Base-by-base conservation (phyloP, 2,113 vertebrate genomes). In the Eurypyga helias region DNA sequence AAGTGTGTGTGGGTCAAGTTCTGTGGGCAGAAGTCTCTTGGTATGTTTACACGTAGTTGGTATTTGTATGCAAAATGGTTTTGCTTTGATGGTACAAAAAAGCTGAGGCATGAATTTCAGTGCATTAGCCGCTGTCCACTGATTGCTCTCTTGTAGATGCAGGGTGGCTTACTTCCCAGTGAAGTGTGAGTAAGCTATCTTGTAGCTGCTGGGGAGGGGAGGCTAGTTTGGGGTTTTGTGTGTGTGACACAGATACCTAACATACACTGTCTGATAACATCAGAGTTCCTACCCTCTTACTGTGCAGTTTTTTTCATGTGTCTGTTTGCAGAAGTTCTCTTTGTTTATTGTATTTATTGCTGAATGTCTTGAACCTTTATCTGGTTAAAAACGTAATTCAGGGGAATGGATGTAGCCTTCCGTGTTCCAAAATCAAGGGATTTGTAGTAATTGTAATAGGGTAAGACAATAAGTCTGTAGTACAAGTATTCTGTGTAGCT, bases 301-400 rank as follows among this genome's bases (percentile, higher is more conserved):
- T 88, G 26, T 28, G 28, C 16, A 10, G 2, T 28, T 57, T 81
- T 41, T 58, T 60, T 71, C 48, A 23, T 0, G 0, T 33, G 15
- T 75, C 46, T 87, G 24, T 76, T 81, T 51, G 55, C n/a, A 46
- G 8, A 70, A 58, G 21, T 70, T 86, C 24, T 11, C 33, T 93
- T 9, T 0, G 0, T 36, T 5, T 62, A 9, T 51, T 67, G 7
- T 65, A 49, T 92, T 86, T 80, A 24, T 57, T 86, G n/a, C 45
- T 92, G 31, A 3, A 3, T 57, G 11, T 49, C 46, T 81, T 77
- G 34, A 85, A 62, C 64, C 0, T 0, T 43, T 41, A 3, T 12
- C 16, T 51, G 25, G 9, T 78, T 82, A 64, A 55, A 86, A 94
- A 33, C 6, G 0, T 25, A 25, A 9, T 61, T 83, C 33, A 17